Evolutionary conservation across 2,888 invertebrate genomes (phyloP).

Genomic region (Phalangium opilio): DNA sequence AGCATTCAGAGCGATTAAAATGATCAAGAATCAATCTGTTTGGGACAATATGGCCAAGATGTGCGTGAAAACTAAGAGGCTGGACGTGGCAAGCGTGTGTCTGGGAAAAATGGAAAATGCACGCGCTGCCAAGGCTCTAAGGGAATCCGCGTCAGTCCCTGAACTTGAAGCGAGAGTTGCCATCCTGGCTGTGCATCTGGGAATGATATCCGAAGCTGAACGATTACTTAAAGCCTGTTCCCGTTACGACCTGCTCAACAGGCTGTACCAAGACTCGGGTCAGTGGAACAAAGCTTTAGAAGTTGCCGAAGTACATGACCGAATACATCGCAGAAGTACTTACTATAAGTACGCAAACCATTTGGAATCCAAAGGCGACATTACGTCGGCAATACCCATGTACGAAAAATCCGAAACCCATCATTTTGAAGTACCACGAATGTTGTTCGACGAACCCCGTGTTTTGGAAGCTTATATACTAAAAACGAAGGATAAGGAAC

Average conservation of each 20-base stretch:
- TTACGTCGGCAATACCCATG: conserved; percentile 59
- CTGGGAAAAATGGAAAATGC: conserved; percentile 67
- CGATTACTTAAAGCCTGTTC: conserved; percentile 61
- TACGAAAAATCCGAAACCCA: conserved; percentile 86
- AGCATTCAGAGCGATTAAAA: conserved; percentile 41
- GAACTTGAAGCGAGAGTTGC: conserved; percentile 71
- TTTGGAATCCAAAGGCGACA: conserved; percentile 46
- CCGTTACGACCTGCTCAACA: conserved; percentile 71
- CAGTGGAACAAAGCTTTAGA: conserved; percentile 57
- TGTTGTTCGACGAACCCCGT: conserved; percentile 52
- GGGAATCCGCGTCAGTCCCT: conserved; percentile 41
- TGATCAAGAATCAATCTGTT: conserved; percentile 49
- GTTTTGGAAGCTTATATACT: conserved; percentile 50
- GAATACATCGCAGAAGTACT: conserved; percentile 64
- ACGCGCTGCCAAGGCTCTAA: conserved; percentile 34
- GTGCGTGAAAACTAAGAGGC: conserved; percentile 79
- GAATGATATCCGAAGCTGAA: conserved; percentile 77
- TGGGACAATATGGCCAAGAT: conserved; percentile 93
- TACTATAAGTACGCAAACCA: conserved; percentile 55
- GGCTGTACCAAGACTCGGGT: conserved; percentile 55
- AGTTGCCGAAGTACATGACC: conserved; percentile 54
- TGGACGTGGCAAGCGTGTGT: conserved; percentile 91
- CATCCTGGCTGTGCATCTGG: conserved; percentile 74
- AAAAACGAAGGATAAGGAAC: conserved; percentile 52
- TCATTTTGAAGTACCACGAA: conserved; percentile 60